phyloP scores from a whole-genome alignment of 2,888 invertebrate genomes.

The Eupithecia pulchellata region DNA sequence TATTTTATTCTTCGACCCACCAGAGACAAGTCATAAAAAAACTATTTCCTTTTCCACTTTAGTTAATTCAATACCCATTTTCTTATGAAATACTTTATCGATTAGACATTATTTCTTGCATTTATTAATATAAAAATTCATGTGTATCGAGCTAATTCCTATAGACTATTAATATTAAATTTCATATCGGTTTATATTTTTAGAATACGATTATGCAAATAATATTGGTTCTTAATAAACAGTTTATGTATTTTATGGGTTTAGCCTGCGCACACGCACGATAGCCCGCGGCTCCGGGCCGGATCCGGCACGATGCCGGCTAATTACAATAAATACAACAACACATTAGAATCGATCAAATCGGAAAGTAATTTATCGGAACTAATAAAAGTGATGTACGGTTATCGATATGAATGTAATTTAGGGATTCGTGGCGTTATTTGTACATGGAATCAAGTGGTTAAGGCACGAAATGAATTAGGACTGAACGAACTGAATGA shows the following conservation, averaged over 20 bases:
- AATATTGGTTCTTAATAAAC: slow-evolving; percentile 82
- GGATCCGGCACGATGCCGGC: not conserved
- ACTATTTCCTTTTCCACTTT: slow-evolving; percentile 61
- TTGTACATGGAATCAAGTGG: not conserved
- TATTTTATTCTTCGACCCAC: slow-evolving; percentile 53
- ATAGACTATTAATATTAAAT: slow-evolving; percentile 79
- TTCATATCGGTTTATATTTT: slow-evolving; percentile 74
- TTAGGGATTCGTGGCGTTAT: slow-evolving; percentile 49
- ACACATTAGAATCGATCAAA: slow-evolving; percentile 82
- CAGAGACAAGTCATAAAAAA: slow-evolving; percentile 56
- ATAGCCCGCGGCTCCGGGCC: slow-evolving; percentile 38
- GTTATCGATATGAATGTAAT: slow-evolving; percentile 74
- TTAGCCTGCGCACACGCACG: slow-evolving; percentile 57
- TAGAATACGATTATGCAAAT: slow-evolving; percentile 82
- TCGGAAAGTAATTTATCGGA: slow-evolving; percentile 80
- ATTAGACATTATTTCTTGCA: slow-evolving; percentile 65
- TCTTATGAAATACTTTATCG: slow-evolving; percentile 65
- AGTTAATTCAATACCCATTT: slow-evolving; percentile 60
- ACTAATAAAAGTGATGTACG: slow-evolving; percentile 83
- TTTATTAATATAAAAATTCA: slow-evolving; percentile 62
- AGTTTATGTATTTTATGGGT: slow-evolving; percentile 76
- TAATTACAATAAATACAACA: slow-evolving; percentile 81
- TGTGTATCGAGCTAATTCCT: slow-evolving; percentile 76
- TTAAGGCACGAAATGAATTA: not conserved
- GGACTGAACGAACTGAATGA: too few relatives aligned